Percentiles rank a stretch among this genome's conserved stretches.
phyloP scores from a whole-genome alignment of 2,888 invertebrate genomes.

The Teleiodes luculella region DNA sequence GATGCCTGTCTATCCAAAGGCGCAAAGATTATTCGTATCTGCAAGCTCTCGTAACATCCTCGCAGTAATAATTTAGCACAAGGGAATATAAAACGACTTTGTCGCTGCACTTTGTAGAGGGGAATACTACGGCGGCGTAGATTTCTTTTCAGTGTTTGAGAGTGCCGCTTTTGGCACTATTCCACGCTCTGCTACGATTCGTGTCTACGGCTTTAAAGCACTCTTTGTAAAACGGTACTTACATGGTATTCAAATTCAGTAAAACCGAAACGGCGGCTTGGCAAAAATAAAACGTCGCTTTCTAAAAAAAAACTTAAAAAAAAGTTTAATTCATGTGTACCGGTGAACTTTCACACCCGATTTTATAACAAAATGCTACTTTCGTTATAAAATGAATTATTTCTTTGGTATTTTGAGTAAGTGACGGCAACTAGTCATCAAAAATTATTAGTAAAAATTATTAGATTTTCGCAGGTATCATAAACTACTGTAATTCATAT shows the following conservation, averaged over 20 bases:
- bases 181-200: slow-evolving; percentile 6
- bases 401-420: too few relatives aligned
- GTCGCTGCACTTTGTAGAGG: slow-evolving; percentile 9
- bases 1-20: background rate
- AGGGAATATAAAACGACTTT: slow-evolving; percentile 11
- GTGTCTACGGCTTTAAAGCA: slow-evolving; percentile 3
- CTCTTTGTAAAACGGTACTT: background rate
- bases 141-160: slow-evolving; percentile 12
- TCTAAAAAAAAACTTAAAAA: too few relatives aligned
- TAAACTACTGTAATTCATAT: too few relatives aligned
- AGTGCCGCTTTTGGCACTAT: slow-evolving; percentile 10
- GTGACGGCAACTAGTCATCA: too few relatives aligned
- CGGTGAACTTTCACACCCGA: too few relatives aligned
- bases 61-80: slow-evolving; percentile 5
- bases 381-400: too few relatives aligned
- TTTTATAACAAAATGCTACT: too few relatives aligned
- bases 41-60: background rate
- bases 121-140: background rate
- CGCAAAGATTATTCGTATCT: slow-evolving; percentile 2
- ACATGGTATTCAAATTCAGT: background rate
- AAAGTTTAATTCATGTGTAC: too few relatives aligned
- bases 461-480: too few relatives aligned
- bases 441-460: too few relatives aligned
- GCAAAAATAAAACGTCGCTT: too few relatives aligned
- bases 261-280: background rate